A percentile compares a stretch with the other conserved stretches of the same genome.
Evolutionary conservation across 2,797 vertebrate species (phyloP).

Genomic region (Mastacembelus armatus): DNA sequence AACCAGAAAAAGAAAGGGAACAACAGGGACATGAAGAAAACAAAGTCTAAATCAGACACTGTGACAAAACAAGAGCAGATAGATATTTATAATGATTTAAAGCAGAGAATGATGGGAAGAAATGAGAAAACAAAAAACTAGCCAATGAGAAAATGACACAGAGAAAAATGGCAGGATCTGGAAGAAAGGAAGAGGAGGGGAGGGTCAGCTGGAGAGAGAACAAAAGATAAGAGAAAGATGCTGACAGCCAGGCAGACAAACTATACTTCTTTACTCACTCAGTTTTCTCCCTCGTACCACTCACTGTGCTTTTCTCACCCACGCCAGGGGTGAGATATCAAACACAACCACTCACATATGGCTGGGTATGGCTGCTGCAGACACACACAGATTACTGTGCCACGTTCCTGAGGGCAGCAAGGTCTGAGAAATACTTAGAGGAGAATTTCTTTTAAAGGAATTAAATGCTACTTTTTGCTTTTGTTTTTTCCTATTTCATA

Average conservation of each 20-base stretch:
- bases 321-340: conserved; percentile 19
- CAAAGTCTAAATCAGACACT: conserved; percentile 16
- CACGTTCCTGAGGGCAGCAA: neutral
- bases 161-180: conserved; percentile 6
- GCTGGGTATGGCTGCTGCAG: neutral
- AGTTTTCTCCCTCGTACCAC: conserved; percentile 27
- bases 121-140: conserved; percentile 25
- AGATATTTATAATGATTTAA: conserved; percentile 52
- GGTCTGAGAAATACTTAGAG: too few species aligned
- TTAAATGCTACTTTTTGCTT: neutral
- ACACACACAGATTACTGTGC: conserved; percentile 2
- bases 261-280: conserved; percentile 27
- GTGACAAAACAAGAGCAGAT: conserved; percentile 21
- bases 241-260: conserved; percentile 35
- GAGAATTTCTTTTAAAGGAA: conserved; percentile 2
- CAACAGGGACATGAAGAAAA: conserved; percentile 14
- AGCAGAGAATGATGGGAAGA: conserved; percentile 10
- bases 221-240: conserved; percentile 4
- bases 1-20: conserved; percentile 33
- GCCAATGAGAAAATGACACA: conserved; percentile 14
- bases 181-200: conserved; percentile 8
- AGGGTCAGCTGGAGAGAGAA: conserved; percentile 17
- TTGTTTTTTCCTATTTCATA: neutral
- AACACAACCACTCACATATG: neutral
- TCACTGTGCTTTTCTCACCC: conserved; percentile 34